Base-by-base conservation (phyloP, 2,113 vertebrate species). In the Myiopsitta monachus region DNA sequence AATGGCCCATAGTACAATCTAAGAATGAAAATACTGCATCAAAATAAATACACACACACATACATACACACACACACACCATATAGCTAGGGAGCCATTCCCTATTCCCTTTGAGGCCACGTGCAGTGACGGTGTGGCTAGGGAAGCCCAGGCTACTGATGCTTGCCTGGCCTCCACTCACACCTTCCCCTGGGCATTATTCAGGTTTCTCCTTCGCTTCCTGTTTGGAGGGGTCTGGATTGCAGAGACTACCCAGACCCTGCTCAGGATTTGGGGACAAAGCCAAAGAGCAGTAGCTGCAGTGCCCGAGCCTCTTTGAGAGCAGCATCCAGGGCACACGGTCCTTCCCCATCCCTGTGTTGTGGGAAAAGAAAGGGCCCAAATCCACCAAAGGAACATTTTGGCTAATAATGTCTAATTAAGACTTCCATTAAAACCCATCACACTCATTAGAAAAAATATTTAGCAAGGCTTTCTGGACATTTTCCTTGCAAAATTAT, bases 351-450 rank as follows among this genome's bases (percentile, higher is more conserved):
- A 38, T 31, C 81, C 33, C 69, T 14, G 26, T 0, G 0, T 43
- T 10, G 1, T 11, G 41, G 39, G 38, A 68, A 44, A 28, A 52
- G 33, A 55, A 87, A 89, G 66, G 72, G 68, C 39, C 39, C 6
- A 13, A 93, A 96, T 70, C 68, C 93, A 72, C 61, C 67, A 15
- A 23, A 83, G 92, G n/a, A 83, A 46, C 80, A 70, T 74, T 88
- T 88, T 36, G 82, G 51, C 75, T 97, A 96, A 96, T 97, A 83
- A 97, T 67, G 36, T 94, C 94, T 97, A 97, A 98, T 98, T 98
- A 98, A 96, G 90, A 91, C 51, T 87, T 95, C 90, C 92, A 77
- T 95, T 98, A 96, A 97, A 97, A 95, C 90, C 78, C 84, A 94
- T 94, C 87, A 85, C 27, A 54, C 61, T 92, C 97, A 86, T 96